Conservation (phyloP, 1,140 invertebrate genomes). For the Eubasilissa regina region DNA sequence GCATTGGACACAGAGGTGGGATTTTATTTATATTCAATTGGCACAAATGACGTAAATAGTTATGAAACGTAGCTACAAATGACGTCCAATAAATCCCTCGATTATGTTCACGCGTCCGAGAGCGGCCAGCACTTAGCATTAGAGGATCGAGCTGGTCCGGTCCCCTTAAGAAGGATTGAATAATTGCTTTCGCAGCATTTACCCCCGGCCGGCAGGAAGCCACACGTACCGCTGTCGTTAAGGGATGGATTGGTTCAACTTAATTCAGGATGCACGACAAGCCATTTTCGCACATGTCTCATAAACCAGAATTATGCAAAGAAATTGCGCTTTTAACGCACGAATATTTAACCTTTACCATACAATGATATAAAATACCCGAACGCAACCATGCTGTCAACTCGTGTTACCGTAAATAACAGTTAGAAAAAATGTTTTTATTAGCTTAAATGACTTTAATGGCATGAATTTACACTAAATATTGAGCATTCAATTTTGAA, state of each 20-base stretch:
- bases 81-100: conserved; percentile 17
- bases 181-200: conserved; percentile 43
- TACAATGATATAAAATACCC: too few species aligned
- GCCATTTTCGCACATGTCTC: background rate
- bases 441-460: too few species aligned
- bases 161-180: conserved; percentile 42
- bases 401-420: too few species aligned
- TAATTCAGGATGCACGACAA: background rate
- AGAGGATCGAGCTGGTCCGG: conserved; percentile 25
- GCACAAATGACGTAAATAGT: too few species aligned
- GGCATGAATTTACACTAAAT: too few species aligned
- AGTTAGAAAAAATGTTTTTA: too few species aligned
- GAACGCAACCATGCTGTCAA: too few species aligned
- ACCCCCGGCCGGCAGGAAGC: conserved; percentile 25
- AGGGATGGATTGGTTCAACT: conserved; percentile 2
- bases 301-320: background rate
- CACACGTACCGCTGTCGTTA: conserved; percentile 41
- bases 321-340: background rate
- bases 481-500: too few species aligned
- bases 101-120: conserved; percentile 35
- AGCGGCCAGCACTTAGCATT: conserved; percentile 38
- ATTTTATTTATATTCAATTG: too few species aligned
- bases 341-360: too few species aligned
- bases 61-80: too few species aligned
- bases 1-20: too few species aligned